phyloP scores from a whole-genome alignment of 2,888 invertebrate genomes.

The Tanypteryx hageni region DNA sequence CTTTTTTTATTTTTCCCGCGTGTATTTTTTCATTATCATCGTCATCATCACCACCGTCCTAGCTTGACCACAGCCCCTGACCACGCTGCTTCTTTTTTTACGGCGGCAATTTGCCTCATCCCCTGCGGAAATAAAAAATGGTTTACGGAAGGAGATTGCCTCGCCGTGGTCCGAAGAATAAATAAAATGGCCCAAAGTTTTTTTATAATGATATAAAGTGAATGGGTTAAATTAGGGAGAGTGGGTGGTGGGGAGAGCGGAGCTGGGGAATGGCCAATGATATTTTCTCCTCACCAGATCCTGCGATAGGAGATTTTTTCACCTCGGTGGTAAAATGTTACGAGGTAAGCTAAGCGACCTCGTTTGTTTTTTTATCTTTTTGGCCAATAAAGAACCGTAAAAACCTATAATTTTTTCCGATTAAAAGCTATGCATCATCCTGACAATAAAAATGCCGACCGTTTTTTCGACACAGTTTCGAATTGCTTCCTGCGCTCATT shows the following conservation, averaged over 20 bases:
- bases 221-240: neutral
- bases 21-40: slow-evolving; percentile 4
- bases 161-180: neutral
- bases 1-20: neutral
- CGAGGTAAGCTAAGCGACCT: slow-evolving; percentile 12
- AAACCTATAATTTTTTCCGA: slow-evolving; percentile 51
- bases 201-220: slow-evolving; percentile 11
- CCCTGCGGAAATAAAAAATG: neutral
- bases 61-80: neutral
- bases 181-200: slow-evolving; percentile 25
- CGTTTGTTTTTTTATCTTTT: neutral
- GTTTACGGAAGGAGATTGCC: neutral
- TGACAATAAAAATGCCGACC: slow-evolving; percentile 15
- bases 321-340: slow-evolving; percentile 26
- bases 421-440: slow-evolving; percentile 21
- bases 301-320: slow-evolving; percentile 14
- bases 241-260: neutral
- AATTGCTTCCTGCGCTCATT: neutral
- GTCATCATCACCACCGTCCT: neutral
- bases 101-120: neutral
- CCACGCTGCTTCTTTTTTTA: too few species aligned
- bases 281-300: neutral
- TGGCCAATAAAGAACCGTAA: slow-evolving; percentile 36
- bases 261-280: neutral
- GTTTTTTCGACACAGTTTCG: neutral